phyloP scores from a whole-genome alignment of 1,140 invertebrate genomes.

The Calliopsis andreniformis region DNA sequence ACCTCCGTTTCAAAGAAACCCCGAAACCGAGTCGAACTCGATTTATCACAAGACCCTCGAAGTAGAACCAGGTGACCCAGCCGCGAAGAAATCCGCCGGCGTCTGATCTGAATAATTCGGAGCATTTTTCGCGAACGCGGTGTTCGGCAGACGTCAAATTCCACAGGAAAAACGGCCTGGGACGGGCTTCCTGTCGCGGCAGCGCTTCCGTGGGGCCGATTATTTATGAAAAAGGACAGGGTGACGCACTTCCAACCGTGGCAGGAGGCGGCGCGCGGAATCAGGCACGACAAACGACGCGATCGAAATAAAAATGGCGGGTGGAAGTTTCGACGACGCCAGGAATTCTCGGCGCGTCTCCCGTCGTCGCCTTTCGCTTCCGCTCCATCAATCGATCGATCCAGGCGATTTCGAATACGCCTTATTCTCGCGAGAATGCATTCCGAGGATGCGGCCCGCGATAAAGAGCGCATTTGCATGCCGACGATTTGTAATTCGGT shows the following conservation, averaged over 20 bases:
- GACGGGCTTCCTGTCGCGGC: neutral
- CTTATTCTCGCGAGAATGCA: slow-evolving; percentile 24
- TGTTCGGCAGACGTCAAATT: slow-evolving; percentile 27
- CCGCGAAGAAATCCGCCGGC: neutral
- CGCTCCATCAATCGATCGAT: slow-evolving; percentile 24
- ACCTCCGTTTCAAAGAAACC: too few species aligned
- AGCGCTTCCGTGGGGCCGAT: slow-evolving; percentile 10
- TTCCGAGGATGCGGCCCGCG: slow-evolving; percentile 29
- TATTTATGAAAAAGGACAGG: slow-evolving; percentile 43
- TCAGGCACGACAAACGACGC: neutral
- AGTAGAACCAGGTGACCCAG: too few species aligned
- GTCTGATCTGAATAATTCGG: slow-evolving; percentile 8
- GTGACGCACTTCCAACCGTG: neutral
- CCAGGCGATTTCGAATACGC: slow-evolving; percentile 47
- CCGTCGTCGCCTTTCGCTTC: too few species aligned
- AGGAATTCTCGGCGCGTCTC: slow-evolving; percentile 2
- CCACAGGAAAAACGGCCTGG: neutral
- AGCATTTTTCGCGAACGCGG: neutral
- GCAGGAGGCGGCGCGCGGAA: neutral
- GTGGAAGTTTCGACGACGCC: slow-evolving; percentile 8
- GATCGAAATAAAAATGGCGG: slow-evolving; percentile 24
- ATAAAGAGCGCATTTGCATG: slow-evolving; percentile 60
- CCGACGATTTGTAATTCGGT: slow-evolving; percentile 51
- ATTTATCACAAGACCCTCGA: too few species aligned
- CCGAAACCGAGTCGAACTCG: too few species aligned